Percentiles rank a stretch among this genome's conserved stretches.
phyloP scores from a whole-genome alignment of 2,797 vertebrate genomes.

The Monodelphis domestica region DNA sequence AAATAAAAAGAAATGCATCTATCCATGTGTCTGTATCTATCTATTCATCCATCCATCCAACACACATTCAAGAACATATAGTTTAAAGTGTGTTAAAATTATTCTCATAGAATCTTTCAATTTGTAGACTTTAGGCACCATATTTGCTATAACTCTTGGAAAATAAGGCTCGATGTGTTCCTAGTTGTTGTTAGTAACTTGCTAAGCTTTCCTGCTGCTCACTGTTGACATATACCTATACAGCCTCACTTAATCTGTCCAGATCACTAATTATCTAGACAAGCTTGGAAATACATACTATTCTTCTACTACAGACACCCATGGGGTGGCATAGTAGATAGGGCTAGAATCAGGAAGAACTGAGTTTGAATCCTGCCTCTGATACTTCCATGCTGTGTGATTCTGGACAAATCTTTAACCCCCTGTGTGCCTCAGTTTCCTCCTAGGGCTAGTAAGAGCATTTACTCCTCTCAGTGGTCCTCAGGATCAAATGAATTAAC shows the following conservation, averaged over 20 bases:
- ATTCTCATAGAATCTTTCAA: background rate
- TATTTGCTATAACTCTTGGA: background rate
- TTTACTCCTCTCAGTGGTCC: too few species aligned
- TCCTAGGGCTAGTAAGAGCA: background rate
- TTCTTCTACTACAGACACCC: background rate
- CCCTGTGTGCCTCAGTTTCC: background rate
- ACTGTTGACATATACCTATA: background rate
- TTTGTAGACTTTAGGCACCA: background rate
- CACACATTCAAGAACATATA: background rate
- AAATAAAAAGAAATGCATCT: background rate
- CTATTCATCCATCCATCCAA: background rate
- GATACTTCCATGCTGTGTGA: background rate
- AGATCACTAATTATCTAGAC: background rate
- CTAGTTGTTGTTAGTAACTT: background rate
- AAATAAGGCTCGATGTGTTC: background rate
- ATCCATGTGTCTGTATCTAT: too few species aligned
- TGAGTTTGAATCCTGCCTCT: background rate
- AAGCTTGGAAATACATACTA: background rate
- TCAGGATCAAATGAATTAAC: too few species aligned
- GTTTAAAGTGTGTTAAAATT: background rate
- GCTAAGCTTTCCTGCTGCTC: background rate
- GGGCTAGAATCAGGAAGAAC: background rate
- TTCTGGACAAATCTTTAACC: background rate
- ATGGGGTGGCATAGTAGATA: background rate
- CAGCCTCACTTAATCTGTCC: background rate